Evolutionary conservation across 2,113 vertebrate species (phyloP).

Genomic region (Cairina moschata): DNA sequence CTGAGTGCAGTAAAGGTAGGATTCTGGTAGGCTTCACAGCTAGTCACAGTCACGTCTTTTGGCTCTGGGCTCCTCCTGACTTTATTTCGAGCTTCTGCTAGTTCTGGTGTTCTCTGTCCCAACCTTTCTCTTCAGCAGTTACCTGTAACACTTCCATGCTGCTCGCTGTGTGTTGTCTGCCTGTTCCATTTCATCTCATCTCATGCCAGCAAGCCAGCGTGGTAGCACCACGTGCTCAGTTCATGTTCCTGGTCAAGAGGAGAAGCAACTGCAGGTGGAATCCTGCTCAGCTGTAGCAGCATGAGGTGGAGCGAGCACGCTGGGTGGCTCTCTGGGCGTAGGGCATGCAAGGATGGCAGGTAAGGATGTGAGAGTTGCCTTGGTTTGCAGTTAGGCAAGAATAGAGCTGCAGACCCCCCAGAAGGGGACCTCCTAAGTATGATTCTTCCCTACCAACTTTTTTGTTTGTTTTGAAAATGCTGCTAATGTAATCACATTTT

Average conservation of each 20-base stretch:
- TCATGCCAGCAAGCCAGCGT: accelerated
- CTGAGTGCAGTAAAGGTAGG: neutral
- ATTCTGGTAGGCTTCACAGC: neutral
- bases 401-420: neutral
- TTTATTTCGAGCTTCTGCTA: neutral
- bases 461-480: neutral
- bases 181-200: neutral
- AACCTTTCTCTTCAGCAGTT: neutral
- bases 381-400: neutral
- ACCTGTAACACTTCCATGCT: neutral
- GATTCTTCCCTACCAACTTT: neutral
- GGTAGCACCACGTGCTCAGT: accelerated
- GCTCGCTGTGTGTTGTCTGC: neutral
- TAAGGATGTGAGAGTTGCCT: neutral
- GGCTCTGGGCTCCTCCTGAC: neutral
- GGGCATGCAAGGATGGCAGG: accelerated
- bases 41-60: neutral
- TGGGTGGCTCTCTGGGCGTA: neutral
- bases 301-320: neutral
- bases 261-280: neutral
- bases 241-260: neutral
- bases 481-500: neutral
- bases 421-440: neutral
- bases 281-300: neutral
- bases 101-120: neutral